Evolutionary conservation across 2,888 invertebrate genomes (phyloP), one percentile per base, ranked within the genome.

Genomic region (Acleris sparsana): DNA sequence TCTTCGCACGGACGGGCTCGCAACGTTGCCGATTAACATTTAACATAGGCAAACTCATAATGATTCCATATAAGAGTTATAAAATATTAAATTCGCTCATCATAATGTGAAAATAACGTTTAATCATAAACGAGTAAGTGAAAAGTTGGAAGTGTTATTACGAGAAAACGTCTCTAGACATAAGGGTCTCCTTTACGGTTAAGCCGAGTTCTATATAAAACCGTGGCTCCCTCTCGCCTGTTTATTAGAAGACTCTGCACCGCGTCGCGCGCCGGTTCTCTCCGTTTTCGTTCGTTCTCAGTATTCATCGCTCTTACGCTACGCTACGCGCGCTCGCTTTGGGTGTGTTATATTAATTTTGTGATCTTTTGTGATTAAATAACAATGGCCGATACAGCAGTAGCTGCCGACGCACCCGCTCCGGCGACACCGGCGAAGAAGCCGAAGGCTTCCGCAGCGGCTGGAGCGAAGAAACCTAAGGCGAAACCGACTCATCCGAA

Each of bases 401-500:
- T 56, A 25, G 56, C 56, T 18, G 56, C 56, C 51, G 62, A 56
- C 56, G 56, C 62, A 25, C 79, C 82, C 53, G 80, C 80, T 5
- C 80, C 80, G 20, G 76, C 80, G 65, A 79, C 80, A 3, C 79
- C 80, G 20, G 80, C 80, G 52, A 82, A 80, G 74, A 80, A 80
- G 59, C 73, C 73, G 39, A 74, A 75, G 68, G 78, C 75, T 58
- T 75, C 78, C 67, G 74, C 74, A 46, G 70, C 70, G 52, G 70
- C 61, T 33, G 64, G 64, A 17, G 73, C 75, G 6, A 83, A 80
- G 67, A 80, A 85, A 69, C 82, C 82, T 1, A 80, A 80, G 49
- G 74, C 79, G 75, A 91, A 83, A 67, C 80, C 91, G 11, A 80
- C 78, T 5, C 80, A 80, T 59, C 79, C 79, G 61, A 82, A 77